Base-by-base conservation (phyloP, 92 coral and sea anemone species). In the Porites divaricata region DNA sequence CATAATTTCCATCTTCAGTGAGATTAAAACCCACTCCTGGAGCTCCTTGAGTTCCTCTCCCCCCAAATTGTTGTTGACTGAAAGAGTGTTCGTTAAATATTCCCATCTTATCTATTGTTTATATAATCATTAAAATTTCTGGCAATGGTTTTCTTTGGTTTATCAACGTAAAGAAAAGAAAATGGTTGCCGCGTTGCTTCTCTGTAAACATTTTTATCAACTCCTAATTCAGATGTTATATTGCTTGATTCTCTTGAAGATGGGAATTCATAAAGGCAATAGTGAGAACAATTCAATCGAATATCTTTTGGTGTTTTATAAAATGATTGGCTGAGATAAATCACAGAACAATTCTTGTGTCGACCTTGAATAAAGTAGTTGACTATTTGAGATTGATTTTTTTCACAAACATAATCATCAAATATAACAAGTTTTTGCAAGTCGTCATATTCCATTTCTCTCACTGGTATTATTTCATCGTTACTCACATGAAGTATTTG, bases 131-230 rank as follows among this genome's bases (percentile, higher is more conserved):
- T 19, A 64, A 64, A 64, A 26, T 64, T 64, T 22, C 69, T 1
- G 4, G 23, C 25, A 4, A 72, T 17, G 0, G 49, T 49, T 51
- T 72, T 53, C 63, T 9, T 49, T 2, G 62, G 77, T 51, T 72
- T 72, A 52, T 72, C 77, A n/a, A 72, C 77, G 21, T 50, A 72
- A 1, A 19, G 9, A 21, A 72, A 72, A 2, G 77, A 72, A 17
- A 14, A 72, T 51, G 77, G 77, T 52, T 49, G 19, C 11, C 21
- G 20, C 1, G 77, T 51, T 1, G 77, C 77, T 72, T 72, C 52
- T 9, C 19, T 72, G 35, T 72, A 72, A 21, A 8, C 21, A 5
- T 72, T 41, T 50, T 72, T 49, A 11, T 8, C 17, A 21, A 52
- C 15, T 1, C 71, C 71, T 23, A 67, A 17, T 1, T 67, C 71